phyloP scores from a whole-genome alignment of 2,888 invertebrate species.

The Chrysopilus asiliformis region DNA sequence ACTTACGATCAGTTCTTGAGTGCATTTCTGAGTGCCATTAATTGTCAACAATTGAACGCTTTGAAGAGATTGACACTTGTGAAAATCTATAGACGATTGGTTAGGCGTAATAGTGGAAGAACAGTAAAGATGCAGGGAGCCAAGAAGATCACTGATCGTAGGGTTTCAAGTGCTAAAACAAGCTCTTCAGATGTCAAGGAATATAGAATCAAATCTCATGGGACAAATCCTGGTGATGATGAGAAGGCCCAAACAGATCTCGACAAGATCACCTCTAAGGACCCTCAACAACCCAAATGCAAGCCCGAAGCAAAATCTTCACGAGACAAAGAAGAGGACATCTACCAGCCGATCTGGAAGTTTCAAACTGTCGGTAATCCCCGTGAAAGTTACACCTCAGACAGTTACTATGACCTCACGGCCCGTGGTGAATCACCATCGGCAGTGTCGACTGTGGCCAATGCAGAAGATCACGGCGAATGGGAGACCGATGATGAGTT shows the following conservation, averaged over 20 bases:
- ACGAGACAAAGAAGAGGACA: constrained; percentile 25
- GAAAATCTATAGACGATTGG: too few relatives aligned
- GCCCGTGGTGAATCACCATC: constrained; percentile 2
- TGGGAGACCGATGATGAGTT: constrained; percentile 36
- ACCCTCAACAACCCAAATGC: background rate
- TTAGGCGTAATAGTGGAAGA: too few relatives aligned
- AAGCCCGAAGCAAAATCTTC: background rate
- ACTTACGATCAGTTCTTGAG: background rate
- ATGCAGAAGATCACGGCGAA: constrained; percentile 27
- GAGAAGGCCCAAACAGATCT: background rate
- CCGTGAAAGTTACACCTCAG: constrained; percentile 20
- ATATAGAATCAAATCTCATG: background rate
- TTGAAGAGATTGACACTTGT: too few relatives aligned
- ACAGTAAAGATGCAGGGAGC: background rate
- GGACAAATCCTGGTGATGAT: background rate
- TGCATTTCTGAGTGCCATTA: background rate
- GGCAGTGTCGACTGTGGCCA: background rate
- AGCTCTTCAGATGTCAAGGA: background rate
- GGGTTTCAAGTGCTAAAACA: too few relatives aligned
- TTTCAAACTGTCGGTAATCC: constrained; percentile 29
- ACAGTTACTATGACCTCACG: constrained; percentile 11
- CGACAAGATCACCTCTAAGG: background rate
- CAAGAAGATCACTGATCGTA: too few relatives aligned
- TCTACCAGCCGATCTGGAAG: constrained; percentile 36
- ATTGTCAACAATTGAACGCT: too few relatives aligned